Evolutionary conservation across 64 coral and sea anemone species (phyloP), one percentile per base, ranked within the genome.

Genomic region (Cladopsammia gracilis): DNA sequence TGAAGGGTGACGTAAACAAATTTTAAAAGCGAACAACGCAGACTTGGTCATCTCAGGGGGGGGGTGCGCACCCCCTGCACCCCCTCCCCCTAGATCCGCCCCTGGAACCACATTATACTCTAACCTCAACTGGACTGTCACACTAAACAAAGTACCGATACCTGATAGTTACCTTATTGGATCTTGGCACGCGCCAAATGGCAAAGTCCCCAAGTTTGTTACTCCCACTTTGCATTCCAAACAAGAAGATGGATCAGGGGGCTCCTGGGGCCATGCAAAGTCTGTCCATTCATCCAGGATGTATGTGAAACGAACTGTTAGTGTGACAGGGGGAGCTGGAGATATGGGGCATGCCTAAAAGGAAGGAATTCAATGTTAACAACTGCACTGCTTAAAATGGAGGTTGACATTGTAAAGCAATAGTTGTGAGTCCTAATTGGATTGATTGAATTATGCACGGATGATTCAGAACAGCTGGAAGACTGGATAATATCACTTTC

Each of bases 261-360:
- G 98, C 51, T 96, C 98, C 51, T 99, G 98, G 71, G 98, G 98
- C 98, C 98, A 99, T 7, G 80, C 69, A 9, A 93, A 93, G 48
- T 99, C 98, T 48, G 90, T 96, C 98, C 98, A 99, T 50, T 99
- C 94, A 86, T 96, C 77, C 49, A 99, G 83, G 16, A 99, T 58
- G 69, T 99, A 99, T 1, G 94, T 99, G 64, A 99, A 99, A 50
- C 98, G 91, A 34, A 99, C 87, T 19, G 98, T 91, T 51, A 96
- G 88, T 77, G 94, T 94, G 10, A 99, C 98, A 18, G 98, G 91
- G 42, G 94, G 98, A 22, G 60, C 25, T 12, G 96, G 92, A 18
- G 92, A 94, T 66, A 91, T 73, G 7, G 92, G 92, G 52, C 96
- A 97, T 53, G 83, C 92, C 96, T 97, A 49, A 54, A 65, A 48